These are phyloP conservation scores for Sitobion miscanthi DNA, from an alignment of 1,140 invertebrate species.

Conservation along the genomic window DNA sequence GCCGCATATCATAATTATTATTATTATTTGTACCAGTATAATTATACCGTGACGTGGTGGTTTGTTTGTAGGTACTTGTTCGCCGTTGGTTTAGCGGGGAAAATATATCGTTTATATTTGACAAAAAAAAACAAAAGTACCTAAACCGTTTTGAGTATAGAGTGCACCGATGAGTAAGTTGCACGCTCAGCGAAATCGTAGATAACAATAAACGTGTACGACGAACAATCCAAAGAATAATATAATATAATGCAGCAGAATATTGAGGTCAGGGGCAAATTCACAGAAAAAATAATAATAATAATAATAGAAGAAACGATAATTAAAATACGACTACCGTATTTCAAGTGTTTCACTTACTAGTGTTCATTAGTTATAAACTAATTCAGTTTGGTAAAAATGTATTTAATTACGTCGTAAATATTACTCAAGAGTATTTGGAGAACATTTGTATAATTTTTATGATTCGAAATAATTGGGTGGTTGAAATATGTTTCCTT, in stretches of 20 bases:
- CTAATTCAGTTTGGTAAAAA: neutral
- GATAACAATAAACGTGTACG: conserved; percentile 19
- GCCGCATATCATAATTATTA: neutral
- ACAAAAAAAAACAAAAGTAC: conserved; percentile 34
- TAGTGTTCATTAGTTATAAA: neutral
- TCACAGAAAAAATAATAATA: neutral
- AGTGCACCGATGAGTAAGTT: neutral
- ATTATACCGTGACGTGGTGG: neutral
- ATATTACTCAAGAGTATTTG: neutral
- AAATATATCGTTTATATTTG: neutral
- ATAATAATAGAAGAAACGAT: neutral
- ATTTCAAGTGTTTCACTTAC: neutral
- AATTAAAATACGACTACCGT: neutral
- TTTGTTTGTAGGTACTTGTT: neutral
- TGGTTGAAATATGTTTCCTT: too few relatives aligned
- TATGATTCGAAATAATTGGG: neutral
- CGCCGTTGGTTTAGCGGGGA: neutral
- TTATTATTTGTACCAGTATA: conserved; percentile 10
- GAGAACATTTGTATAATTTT: neutral
- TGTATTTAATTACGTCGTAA: neutral
- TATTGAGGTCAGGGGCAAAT: conserved; percentile 17
- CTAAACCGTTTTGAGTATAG: neutral
- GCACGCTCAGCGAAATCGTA: neutral
- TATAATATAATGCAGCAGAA: neutral
- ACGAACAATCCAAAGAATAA: neutral